Base-by-base conservation (phyloP, 2,113 vertebrate species). In the Prolemur simus region DNA sequence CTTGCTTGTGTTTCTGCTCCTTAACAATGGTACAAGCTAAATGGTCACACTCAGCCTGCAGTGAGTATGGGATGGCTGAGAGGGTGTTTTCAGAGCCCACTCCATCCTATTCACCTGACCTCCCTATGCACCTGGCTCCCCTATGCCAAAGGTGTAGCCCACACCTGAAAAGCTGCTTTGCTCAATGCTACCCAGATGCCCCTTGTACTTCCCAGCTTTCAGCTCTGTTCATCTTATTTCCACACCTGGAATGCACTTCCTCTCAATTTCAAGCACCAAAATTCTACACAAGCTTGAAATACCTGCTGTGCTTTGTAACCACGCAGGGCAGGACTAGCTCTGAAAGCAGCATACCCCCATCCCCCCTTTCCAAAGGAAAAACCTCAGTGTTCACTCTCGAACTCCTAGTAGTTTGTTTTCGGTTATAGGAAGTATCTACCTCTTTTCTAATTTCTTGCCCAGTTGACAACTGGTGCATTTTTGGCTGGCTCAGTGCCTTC, bases 261-360 rank as follows among this genome's bases (percentile, higher is more conserved):
- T 77, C 54, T 82, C 14, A 0, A 12, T 10, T 4, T 23, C 29
- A 47, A 45, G 73, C 73, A 47, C 34, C 32, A 5, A 0, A 37
- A 37, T 66, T 32, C 42, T 32, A 0, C 68, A 34, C 27, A 32
- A 2, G 14, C 45, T 42, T 17, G 58, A 6, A 27, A 10, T 1
- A 20, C 39, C 4, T 0, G 0, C 17, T 15, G 25, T 18, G 74
- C 6, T 47, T 29, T 29, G 34, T 11, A 6, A 18, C 47, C 5
- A 14, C 0, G 2, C 3, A 3, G 39, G 37, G 39, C 1, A 17
- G 7, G n/a, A 10, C 32, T 14, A 52, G 5, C 15, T 7, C 49
- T 0, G 32, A 37, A 74, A 47, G 5, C 25, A 9, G 32, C 1
- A 6, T 5, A 68, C 58, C 25, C 21, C 23, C 39, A 23, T 25